Percentiles rank a stretch among this genome's conserved stretches.
Conservation (phyloP, 2,888 invertebrate genomes). For the Salpingus planirostris region DNA sequence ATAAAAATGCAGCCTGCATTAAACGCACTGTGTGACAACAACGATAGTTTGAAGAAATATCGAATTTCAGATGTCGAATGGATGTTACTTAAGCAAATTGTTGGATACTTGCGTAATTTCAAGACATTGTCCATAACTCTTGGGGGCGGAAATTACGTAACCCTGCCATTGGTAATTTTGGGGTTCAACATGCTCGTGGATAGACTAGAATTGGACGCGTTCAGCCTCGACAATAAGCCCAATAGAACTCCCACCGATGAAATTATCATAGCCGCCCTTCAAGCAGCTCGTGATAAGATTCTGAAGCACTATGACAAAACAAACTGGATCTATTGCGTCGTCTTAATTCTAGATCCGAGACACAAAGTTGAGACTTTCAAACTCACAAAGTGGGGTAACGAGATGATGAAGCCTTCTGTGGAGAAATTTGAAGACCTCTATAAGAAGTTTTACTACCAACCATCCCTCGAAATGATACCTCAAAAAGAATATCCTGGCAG, state of each 20-base stretch:
- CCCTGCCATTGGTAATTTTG: background rate
- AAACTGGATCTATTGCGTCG: too few species aligned
- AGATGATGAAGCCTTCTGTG: too few species aligned
- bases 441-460: too few species aligned
- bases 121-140: slow-evolving; percentile 8
- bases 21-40: background rate
- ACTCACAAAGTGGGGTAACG: too few species aligned
- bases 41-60: background rate
- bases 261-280: too few species aligned
- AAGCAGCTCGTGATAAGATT: slow-evolving; percentile 6
- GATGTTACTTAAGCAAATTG: background rate
- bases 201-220: background rate
- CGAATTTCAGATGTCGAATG: background rate
- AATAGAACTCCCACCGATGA: too few species aligned
- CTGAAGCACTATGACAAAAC: slow-evolving; percentile 11
- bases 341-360: too few species aligned
- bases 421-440: too few species aligned
- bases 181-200: slow-evolving; percentile 1
- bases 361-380: too few species aligned
- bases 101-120: slow-evolving; percentile 9
- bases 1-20: background rate
- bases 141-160: slow-evolving; percentile 1
- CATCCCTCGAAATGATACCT: too few species aligned
- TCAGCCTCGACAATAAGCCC: too few species aligned
- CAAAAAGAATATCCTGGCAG: too few species aligned